Conservation (phyloP, 2,113 vertebrate genomes). For the Tichodroma muraria region DNA sequence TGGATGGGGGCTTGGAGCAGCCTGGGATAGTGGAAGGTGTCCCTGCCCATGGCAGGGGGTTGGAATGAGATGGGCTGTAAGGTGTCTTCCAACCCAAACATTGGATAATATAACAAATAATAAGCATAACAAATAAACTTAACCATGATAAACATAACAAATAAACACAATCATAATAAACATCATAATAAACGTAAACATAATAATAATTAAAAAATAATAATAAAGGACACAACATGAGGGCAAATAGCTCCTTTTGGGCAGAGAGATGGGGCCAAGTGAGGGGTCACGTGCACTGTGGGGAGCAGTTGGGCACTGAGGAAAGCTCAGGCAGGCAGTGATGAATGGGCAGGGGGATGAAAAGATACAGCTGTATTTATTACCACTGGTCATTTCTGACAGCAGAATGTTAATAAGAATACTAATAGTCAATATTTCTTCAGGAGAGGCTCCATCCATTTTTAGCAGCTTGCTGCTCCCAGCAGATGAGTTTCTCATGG, state of each 20-base stretch:
- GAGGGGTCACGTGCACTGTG: neutral
- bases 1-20: accelerated
- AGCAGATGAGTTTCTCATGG: neutral
- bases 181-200: neutral
- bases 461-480: conserved; percentile 14
- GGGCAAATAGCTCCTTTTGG: neutral
- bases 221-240: neutral
- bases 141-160: no score
- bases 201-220: neutral
- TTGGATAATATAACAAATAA: no score
- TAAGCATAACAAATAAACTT: no score
- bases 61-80: neutral
- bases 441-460: neutral
- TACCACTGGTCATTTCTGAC: conserved; percentile 39
- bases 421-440: conserved; percentile 40
- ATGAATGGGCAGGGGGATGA: neutral
- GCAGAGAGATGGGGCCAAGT: neutral
- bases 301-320: neutral
- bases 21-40: neutral
- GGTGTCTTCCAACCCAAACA: neutral
- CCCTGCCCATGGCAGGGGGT: neutral
- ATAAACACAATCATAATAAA: no score
- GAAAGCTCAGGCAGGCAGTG: conserved; percentile 6
- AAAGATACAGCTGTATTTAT: conserved; percentile 6
- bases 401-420: conserved; percentile 31